These are phyloP conservation scores for Drosophila ochracea DNA, from an alignment of 2,888 invertebrate genomes.

Conservation along the genomic window DNA sequence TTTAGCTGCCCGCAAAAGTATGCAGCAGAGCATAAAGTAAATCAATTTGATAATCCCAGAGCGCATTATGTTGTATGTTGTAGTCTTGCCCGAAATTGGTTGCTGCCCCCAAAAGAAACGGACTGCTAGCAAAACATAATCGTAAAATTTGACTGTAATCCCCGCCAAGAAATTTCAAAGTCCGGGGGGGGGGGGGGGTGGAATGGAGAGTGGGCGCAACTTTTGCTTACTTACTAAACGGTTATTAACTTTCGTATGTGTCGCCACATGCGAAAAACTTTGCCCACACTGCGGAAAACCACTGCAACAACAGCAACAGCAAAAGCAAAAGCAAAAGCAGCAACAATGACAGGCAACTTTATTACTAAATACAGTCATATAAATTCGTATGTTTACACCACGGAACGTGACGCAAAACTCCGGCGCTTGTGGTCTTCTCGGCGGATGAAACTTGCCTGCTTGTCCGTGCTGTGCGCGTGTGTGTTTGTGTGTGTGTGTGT, in stretches of 20 bases:
- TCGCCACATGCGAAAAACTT: constrained; percentile 32
- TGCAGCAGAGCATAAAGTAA: constrained; percentile 34
- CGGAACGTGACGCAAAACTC: constrained; percentile 43
- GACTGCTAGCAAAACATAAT: constrained; percentile 60
- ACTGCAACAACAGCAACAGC: constrained; percentile 4
- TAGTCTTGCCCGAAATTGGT: constrained; percentile 1
- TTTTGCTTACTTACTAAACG: constrained; percentile 70
- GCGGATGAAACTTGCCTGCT: constrained; percentile 13
- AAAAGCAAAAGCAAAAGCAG: constrained; percentile 18
- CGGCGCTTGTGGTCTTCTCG: constrained; percentile 1
- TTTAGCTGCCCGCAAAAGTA: constrained; percentile 29
- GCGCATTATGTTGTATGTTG: constrained; percentile 23
- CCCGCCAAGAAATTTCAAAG: constrained; percentile 38
- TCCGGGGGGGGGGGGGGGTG: accelerated
- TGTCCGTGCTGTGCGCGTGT: constrained; percentile 6
- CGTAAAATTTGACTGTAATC: constrained; percentile 59
- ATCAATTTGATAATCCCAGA: constrained; percentile 62
- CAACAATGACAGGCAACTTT: constrained; percentile 68
- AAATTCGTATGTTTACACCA: constrained; percentile 73
- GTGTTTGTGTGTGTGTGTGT: background rate
- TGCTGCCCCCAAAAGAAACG: constrained; percentile 14
- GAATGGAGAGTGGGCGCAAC: constrained; percentile 13
- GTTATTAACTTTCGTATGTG: constrained; percentile 78
- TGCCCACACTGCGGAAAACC: constrained; percentile 4
- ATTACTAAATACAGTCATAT: constrained; percentile 75